Base-by-base conservation (phyloP, 2,888 invertebrate species). In the Caradrina kadenii region DNA sequence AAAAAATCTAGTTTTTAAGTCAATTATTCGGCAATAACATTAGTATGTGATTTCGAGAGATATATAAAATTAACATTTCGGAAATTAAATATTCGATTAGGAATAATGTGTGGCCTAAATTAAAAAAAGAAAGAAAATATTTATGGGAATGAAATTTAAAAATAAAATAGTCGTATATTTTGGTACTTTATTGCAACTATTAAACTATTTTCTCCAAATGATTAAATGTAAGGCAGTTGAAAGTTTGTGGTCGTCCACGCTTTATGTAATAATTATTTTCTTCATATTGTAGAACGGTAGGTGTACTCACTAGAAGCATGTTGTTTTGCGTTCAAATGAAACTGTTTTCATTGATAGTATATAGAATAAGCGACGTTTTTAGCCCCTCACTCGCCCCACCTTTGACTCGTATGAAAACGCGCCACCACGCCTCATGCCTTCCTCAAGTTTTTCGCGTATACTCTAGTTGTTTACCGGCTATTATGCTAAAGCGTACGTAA, bases 21-120 rank as follows among this genome's bases (percentile, higher is more conserved):
- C 89, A 90, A 91, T 91, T 91, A 87, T 87, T 89, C 74, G 89
- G 93, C 92, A 93, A 94, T 94, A 94, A 92, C 48, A 80, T 82
- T 87, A 87, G 82, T 79, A 89, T 91, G 92, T 93, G 92, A 93
- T 92, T 89, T 87, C 69, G 66, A 80, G 74, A 73, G 66, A 64
- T 80, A 62, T 45, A 45, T 45, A 73, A 68, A 69, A 59, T 15
- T 61, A 22, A 62, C 61, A 65, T 48, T 82, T 79, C 58, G 69
- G 61, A 81, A 71, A 78, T 73, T 71, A 71, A 73, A 80, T 76
- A 83, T 79, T 76, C 72, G 65, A 69, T 65, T 74, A 81, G 76
- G 80, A 80, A 79, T 73, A 63, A 81, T 61, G 73, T 58, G 81
- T 82, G 83, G 85, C 83, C 84, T 89, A 87, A 86, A 86, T 83